phyloP scores from a whole-genome alignment of 92 coral and sea anemone species.

The Phenganax stokvisi region DNA sequence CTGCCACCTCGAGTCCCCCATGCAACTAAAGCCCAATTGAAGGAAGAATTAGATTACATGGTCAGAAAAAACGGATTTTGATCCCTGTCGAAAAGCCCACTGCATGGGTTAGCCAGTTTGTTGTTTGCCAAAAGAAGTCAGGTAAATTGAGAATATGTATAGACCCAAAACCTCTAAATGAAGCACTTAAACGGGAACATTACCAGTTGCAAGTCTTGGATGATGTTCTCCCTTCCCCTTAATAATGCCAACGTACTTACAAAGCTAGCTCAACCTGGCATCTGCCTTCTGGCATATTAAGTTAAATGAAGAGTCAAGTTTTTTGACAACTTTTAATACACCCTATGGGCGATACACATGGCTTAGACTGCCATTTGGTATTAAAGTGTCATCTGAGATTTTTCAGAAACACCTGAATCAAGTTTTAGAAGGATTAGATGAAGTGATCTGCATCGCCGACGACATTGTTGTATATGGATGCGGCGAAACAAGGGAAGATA shows the following conservation, averaged over 20 bases:
- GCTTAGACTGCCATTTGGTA: conserved; percentile 31
- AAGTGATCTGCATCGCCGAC: conserved; percentile 22
- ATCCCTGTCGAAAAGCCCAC: conserved; percentile 43
- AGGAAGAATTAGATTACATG: conserved; percentile 45
- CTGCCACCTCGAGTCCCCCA: conserved; percentile 44
- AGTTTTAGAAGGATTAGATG: conserved; percentile 26
- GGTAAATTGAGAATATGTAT: conserved; percentile 38
- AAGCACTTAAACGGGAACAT: conserved; percentile 38
- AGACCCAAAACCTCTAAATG: conserved; percentile 35
- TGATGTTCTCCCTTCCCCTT: conserved; percentile 31
- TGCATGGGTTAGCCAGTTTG: conserved; percentile 38
- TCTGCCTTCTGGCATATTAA: conserved; percentile 40
- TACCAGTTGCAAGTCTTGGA: conserved; percentile 36
- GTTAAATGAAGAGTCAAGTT: conserved; percentile 38
- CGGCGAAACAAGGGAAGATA: conserved; percentile 18
- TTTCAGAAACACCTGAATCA: conserved; percentile 32
- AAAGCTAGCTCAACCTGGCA: conserved; percentile 30
- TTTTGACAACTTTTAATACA: conserved; percentile 38
- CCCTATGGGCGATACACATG: conserved; percentile 38
- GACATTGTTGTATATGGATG: conserved; percentile 26
- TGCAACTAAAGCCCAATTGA: conserved; percentile 39
- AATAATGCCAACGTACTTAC: conserved; percentile 35
- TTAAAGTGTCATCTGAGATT: conserved; percentile 27
- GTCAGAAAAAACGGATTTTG: conserved; percentile 41
- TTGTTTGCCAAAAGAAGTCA: conserved; percentile 25